phyloP scores from a whole-genome alignment of 2,888 invertebrate species.

The Steinernema hermaphroditum region DNA sequence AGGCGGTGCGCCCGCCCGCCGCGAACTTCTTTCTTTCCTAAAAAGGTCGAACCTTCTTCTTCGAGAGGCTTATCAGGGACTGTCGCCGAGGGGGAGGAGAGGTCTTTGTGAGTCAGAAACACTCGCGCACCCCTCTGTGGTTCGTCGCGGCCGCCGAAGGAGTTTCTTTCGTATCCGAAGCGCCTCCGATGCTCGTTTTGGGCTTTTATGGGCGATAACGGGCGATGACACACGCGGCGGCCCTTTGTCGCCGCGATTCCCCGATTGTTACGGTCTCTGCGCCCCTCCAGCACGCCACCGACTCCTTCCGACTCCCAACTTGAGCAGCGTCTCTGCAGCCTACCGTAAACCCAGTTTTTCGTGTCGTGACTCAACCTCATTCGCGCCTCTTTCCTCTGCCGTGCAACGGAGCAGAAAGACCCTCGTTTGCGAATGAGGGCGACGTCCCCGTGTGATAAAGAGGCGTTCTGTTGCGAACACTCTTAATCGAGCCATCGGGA shows the following conservation, averaged over 20 bases:
- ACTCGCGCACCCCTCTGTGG: not conserved
- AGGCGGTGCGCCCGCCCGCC: not conserved
- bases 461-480: no score
- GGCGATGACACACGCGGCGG: conserved; percentile 30
- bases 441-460: no score
- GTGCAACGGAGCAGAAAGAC: no score
- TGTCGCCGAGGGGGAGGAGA: not conserved
- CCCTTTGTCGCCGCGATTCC: conserved; percentile 15
- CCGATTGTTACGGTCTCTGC: not conserved
- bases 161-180: conserved; percentile 17
- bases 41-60: not conserved
- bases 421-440: no score
- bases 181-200: not conserved
- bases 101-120: conserved; percentile 25
- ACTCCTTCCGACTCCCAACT: not conserved
- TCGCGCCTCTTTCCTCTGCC: no score
- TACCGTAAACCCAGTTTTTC: no score
- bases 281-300: not conserved
- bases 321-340: no score
- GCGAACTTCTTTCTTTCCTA: no score
- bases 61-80: not conserved
- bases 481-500: no score
- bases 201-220: conserved; percentile 23
- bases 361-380: no score
- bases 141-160: not conserved